Conservation (phyloP, 2,797 vertebrate species). For the Prionace glauca region DNA sequence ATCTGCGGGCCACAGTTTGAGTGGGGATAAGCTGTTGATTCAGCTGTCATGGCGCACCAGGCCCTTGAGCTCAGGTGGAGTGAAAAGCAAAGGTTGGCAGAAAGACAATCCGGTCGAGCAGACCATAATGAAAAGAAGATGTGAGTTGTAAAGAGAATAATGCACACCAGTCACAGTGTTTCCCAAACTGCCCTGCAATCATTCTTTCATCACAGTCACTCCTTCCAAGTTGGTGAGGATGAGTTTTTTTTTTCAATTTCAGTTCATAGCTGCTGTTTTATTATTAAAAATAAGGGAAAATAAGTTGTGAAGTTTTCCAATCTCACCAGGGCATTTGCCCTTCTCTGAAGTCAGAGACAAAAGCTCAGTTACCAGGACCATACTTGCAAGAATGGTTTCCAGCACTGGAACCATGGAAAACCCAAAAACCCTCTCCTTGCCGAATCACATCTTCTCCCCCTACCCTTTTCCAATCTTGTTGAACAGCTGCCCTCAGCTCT, state of each 20-base stretch:
- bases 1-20: not conserved
- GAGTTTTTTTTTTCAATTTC: not conserved
- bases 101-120: not conserved
- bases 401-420: not conserved
- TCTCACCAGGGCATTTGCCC: not conserved
- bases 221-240: not conserved
- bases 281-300: not conserved
- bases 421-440: too few species aligned
- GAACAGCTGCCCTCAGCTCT: not conserved
- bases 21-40: not conserved
- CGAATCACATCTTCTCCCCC: too few species aligned
- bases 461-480: not conserved
- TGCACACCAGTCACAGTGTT: not conserved
- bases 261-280: not conserved
- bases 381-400: not conserved
- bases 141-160: not conserved
- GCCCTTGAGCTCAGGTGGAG: not conserved
- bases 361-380: not conserved
- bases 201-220: slow-evolving; percentile 15
- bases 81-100: not conserved
- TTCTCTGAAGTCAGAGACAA: not conserved
- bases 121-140: slow-evolving; percentile 13
- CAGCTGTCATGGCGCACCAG: not conserved
- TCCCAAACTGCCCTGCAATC: not conserved
- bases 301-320: not conserved